These are phyloP conservation scores for Carcharodon carcharias DNA, from an alignment of 2,797 vertebrate species.

Conservation along the genomic window DNA sequence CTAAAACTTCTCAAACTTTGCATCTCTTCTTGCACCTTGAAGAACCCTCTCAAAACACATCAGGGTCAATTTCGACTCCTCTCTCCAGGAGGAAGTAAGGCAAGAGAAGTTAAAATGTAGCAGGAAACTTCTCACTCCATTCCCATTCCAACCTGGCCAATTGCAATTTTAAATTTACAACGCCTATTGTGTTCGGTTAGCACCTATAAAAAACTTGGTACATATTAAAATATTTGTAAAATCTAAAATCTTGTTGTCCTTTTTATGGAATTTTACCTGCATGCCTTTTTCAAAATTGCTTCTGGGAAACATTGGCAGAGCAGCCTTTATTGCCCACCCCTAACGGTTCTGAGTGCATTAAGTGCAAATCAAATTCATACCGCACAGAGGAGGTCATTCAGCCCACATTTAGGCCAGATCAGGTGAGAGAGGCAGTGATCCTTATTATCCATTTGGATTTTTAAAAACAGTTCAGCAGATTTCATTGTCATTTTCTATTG, in stretches of 20 bases:
- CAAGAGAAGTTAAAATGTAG: background rate
- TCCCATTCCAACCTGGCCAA: background rate
- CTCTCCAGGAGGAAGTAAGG: background rate
- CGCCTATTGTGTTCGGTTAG: too few relatives aligned
- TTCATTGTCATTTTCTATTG: background rate
- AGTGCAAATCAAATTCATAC: too few relatives aligned
- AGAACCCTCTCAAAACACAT: background rate
- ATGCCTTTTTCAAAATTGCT: background rate
- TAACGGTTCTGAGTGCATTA: too few relatives aligned
- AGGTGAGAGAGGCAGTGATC: background rate
- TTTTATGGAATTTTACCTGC: background rate
- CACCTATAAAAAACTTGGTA: too few relatives aligned
- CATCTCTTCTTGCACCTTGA: background rate
- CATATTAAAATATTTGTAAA: background rate
- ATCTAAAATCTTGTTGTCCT: background rate
- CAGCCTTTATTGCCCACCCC: too few relatives aligned
- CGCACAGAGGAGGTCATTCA: too few relatives aligned
- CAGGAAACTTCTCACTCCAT: background rate
- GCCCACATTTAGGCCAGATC: background rate
- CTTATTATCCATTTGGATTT: background rate
- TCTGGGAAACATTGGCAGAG: background rate
- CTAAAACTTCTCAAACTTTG: background rate
- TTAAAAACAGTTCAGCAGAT: background rate
- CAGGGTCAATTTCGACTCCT: background rate
- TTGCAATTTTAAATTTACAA: background rate